A percentile compares a stretch with the other conserved stretches of the same genome.
These are phyloP conservation scores for Pachydiplax longipennis DNA, from an alignment of 2,888 invertebrate species.

Conservation along the genomic window DNA sequence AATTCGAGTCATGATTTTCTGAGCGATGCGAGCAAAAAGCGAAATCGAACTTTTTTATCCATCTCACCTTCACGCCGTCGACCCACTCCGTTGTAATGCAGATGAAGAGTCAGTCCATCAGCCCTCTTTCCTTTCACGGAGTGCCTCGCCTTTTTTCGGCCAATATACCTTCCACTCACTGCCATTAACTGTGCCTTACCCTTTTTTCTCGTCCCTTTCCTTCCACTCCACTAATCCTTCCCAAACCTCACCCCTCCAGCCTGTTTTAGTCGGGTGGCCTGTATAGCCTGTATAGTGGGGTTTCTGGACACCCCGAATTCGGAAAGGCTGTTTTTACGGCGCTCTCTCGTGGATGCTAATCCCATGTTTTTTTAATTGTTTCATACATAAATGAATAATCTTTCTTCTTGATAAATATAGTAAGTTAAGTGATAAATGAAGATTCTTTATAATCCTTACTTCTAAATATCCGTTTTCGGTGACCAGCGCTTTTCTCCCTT, in stretches of 20 bases:
- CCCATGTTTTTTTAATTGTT: too few relatives aligned
- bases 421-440: too few relatives aligned
- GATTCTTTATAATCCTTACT: too few relatives aligned
- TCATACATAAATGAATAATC: too few relatives aligned
- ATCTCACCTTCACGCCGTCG: not conserved
- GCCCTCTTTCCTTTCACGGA: not conserved
- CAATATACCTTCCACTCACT: conserved; percentile 48
- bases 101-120: not conserved
- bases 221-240: conserved; percentile 47
- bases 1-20: not conserved
- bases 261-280: conserved; percentile 45
- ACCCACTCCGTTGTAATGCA: not conserved
- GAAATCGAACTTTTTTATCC: not conserved
- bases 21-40: not conserved
- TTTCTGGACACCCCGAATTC: too few relatives aligned
- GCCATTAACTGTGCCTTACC: conserved; percentile 50
- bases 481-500: too few relatives aligned
- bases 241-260: conserved; percentile 46
- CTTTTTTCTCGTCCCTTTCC: conserved; percentile 48
- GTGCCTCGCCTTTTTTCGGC: not conserved
- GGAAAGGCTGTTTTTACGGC: too few relatives aligned
- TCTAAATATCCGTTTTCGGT: too few relatives aligned
- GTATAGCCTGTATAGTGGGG: too few relatives aligned
- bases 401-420: too few relatives aligned
- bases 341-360: too few relatives aligned